Conservation (phyloP, 2,888 invertebrate species). For the Pseudococcus jackbeardsleyi region DNA sequence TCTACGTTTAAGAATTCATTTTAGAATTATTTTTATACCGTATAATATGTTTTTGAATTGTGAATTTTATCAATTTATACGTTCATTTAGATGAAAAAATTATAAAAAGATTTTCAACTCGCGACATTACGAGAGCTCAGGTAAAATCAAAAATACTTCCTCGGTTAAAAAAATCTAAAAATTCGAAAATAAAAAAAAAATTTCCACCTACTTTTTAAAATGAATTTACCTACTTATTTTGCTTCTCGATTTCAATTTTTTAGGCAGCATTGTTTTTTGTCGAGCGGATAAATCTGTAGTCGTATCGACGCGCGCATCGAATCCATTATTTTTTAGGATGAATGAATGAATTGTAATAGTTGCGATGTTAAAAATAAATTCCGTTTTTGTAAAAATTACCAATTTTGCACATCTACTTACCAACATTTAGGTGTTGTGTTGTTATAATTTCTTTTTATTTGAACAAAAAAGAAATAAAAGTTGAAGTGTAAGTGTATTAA, state of each 20-base stretch:
- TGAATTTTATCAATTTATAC: too few relatives aligned
- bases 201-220: not conserved
- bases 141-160: too few relatives aligned
- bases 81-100: too few relatives aligned
- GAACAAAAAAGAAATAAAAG: constrained; percentile 22
- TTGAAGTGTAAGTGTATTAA: constrained; percentile 22
- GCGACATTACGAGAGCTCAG: too few relatives aligned
- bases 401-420: constrained; percentile 46
- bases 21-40: too few relatives aligned
- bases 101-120: too few relatives aligned
- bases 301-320: not conserved
- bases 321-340: constrained; percentile 25
- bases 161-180: not conserved
- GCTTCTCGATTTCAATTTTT: not conserved
- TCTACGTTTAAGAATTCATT: too few relatives aligned
- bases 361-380: constrained; percentile 56
- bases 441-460: constrained; percentile 52
- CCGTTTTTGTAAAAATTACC: constrained; percentile 61
- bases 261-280: not conserved
- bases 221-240: not conserved
- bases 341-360: constrained; percentile 27
- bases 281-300: constrained; percentile 20
- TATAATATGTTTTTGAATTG: too few relatives aligned
- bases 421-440: constrained; percentile 59
- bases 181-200: not conserved